Conservation (phyloP, 2,113 vertebrate genomes). For the Hiodon alosoides region DNA sequence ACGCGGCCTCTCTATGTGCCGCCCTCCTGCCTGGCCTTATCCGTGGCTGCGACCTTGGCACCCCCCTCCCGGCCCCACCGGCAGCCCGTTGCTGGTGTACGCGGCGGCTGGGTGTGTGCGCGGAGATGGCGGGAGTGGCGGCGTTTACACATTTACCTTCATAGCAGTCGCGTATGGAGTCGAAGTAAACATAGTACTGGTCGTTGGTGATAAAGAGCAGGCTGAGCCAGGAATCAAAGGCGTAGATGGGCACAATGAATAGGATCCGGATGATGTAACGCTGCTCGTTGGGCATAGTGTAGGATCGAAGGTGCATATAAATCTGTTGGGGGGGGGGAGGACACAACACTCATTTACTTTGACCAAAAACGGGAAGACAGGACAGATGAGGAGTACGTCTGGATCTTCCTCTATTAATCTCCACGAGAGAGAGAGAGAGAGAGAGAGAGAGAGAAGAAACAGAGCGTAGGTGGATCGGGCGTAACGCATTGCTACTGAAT, state of each 20-base stretch:
- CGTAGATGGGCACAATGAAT: constrained; percentile 85
- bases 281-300: constrained; percentile 85
- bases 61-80: too few species aligned
- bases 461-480: too few species aligned
- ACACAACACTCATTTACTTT: background rate
- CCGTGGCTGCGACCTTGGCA: too few species aligned
- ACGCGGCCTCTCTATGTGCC: constrained; percentile 1
- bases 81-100: too few species aligned
- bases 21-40: background rate
- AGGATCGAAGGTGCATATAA: constrained; percentile 82
- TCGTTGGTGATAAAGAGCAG: constrained; percentile 85
- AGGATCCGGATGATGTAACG: constrained; percentile 94
- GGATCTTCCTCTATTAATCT: too few species aligned
- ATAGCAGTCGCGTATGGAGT: constrained; percentile 88
- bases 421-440: too few species aligned
- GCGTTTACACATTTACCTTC: constrained; percentile 75
- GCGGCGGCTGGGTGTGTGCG: background rate
- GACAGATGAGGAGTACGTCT: too few species aligned
- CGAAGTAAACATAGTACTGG: constrained; percentile 88
- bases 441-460: too few species aligned
- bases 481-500: too few species aligned
- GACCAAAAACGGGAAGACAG: too few species aligned
- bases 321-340: constrained; percentile 61
- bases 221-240: constrained; percentile 95
- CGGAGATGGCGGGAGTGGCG: background rate